Evolutionary conservation across 1,140 invertebrate species (phyloP).

Genomic region (Hycleus cichorii): DNA sequence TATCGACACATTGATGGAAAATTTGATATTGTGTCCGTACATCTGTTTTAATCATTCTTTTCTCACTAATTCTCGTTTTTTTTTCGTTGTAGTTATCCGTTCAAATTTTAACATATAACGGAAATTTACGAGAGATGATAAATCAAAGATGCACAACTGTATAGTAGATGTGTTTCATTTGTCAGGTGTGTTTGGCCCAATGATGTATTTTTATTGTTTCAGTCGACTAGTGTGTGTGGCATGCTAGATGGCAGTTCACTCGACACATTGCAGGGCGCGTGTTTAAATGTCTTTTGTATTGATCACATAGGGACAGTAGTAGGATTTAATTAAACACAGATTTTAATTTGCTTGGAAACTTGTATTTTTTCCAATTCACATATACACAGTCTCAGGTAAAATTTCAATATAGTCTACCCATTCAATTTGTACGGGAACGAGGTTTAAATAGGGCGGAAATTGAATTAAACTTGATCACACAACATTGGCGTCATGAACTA

Average conservation of each 20-base stretch:
- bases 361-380: neutral
- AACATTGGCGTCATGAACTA: no score
- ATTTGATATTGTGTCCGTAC: neutral
- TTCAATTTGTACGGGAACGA: no score
- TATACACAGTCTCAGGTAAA: neutral
- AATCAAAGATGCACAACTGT: constrained; percentile 33
- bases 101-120: constrained; percentile 34
- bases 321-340: constrained; percentile 27
- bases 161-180: constrained; percentile 32
- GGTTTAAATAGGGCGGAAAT: no score
- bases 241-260: constrained; percentile 34
- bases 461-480: no score
- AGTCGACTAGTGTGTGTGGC: constrained; percentile 26
- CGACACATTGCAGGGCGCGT: constrained; percentile 21
- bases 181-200: constrained; percentile 36
- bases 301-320: constrained; percentile 20
- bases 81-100: constrained; percentile 4
- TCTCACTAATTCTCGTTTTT: no score
- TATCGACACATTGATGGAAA: no score
- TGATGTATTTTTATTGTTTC: constrained; percentile 39
- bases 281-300: constrained; percentile 31
- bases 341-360: constrained; percentile 19
- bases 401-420: neutral
- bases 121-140: constrained; percentile 31
- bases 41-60: constrained; percentile 30